Base-by-base conservation (phyloP, 2,888 invertebrate species). In the Morinoia aosen region DNA sequence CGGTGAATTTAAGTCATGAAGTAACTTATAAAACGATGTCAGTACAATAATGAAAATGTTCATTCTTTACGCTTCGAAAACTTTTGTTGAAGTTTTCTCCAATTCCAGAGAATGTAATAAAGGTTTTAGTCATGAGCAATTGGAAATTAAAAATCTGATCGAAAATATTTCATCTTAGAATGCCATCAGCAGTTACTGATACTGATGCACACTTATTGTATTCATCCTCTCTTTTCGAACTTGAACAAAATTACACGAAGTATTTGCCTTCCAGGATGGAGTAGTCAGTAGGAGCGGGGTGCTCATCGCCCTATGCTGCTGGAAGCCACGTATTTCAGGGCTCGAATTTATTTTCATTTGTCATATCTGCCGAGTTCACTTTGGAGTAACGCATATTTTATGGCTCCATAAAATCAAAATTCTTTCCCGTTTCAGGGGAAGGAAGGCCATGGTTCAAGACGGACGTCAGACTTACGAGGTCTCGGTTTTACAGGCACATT, bases 401-500 rank as follows among this genome's bases (percentile, higher is more conserved):
- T 90, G 40, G 90, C 90, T 40, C 90, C 14, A 90, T 90, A 90
- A 90, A 90, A 39, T 90, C 40, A 90, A 90, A 90, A 90, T 90
- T 90, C 90, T 40, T 90, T 90, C 48, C 39, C 7, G 48, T 90
- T 90, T 90, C 90, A 40, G 39, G 90, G 39, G 33, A 90, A 90
- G 33, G 90, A 48, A 10, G 40, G 90, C 90, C 90, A 39, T 19
- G 39, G 40, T 19, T 90, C 16, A 39, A 90, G 90, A 39, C 48
- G 48, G 90, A 76, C 76, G 25, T 76, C 33, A 33, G 33, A 76
- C 25, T 76, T 33, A 76, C 76, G 76, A 76, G 76, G 76, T 16
- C 76, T 76, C 25, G 76, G 76, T 48, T 64, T 90, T 90, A 90
- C 90, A 16, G 90, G 48, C 14, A 10, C 90, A 48, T 90, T 90